Evolutionary conservation across 1,140 invertebrate species (phyloP), one percentile per base, ranked within the genome.

Genomic region (Eurosta solidaginis): DNA sequence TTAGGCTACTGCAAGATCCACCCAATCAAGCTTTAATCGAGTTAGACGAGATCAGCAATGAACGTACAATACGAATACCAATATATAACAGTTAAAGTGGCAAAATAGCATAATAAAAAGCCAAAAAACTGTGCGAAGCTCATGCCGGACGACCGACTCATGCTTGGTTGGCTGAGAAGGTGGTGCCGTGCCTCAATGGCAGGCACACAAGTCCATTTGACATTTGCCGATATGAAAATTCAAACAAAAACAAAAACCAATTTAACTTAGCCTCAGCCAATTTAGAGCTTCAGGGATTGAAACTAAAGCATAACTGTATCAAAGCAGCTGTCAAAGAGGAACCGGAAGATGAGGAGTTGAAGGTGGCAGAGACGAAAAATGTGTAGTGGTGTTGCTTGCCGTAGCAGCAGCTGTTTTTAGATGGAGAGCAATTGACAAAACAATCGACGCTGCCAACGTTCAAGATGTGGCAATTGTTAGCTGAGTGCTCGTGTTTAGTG

Each of bases 1-100:
- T 68, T 68, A 68, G 59, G 59, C 59, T 68, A 68, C 59, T 40
- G 59, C 59, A 68, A 68, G 59, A 68, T 68, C 59, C 59, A 68
- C 59, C 59, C 59, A 68, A 68, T 40, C 59, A 29, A 40, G 59
- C 59, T 33, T 68, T 68, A 68, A 68, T 68, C 59, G 33, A 68
- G 59, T 68, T 68, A 68, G 59, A 68, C 59, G 33, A 68, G 59
- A 68, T 68, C 59, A 22, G 33, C n/a, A 7, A 17, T 52, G 22
- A 20, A 25, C 22, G 50, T 22, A 9, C 59, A 9, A 68, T n/a
- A 68, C 33, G 27, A 33, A 29, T 7, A n/a, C n/a, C n/a, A n/a
- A n/a, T n/a, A n/a, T n/a, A n/a, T 14, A 40, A 68, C 29, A 40
- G 27, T 29, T 17, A 14, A 17, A 25, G 7, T 25, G 20, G 50